These are phyloP conservation scores for Melanotaenia maccullochi DNA, from an alignment of 2,797 vertebrate species.

Conservation along the genomic window DNA sequence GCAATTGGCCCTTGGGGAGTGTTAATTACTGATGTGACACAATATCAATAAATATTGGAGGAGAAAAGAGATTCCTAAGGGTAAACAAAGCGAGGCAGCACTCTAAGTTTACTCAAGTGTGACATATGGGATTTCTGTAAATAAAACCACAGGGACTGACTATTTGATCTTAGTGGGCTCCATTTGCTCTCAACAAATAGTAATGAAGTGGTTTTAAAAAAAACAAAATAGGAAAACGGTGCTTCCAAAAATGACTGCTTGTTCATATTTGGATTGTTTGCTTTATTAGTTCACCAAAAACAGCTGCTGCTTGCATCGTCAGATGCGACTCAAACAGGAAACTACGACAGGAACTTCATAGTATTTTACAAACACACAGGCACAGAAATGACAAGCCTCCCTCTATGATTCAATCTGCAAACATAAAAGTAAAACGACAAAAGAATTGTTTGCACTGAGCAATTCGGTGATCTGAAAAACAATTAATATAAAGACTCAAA, in stretches of 20 bases:
- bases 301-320: conserved; percentile 51
- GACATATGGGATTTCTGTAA: conserved; percentile 33
- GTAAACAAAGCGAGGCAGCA: conserved; percentile 43
- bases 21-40: conserved; percentile 66
- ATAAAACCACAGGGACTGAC: conserved; percentile 18
- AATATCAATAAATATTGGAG: conserved; percentile 68
- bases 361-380: conserved; percentile 66
- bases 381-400: conserved; percentile 58
- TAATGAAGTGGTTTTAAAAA: background rate
- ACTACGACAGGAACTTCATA: conserved; percentile 70
- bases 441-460: conserved; percentile 14
- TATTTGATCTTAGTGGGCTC: background rate
- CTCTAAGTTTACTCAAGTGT: conserved; percentile 29
- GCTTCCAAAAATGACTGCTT: conserved; percentile 19
- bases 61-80: conserved; percentile 52
- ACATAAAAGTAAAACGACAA: conserved; percentile 9
- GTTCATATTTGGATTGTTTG: conserved; percentile 55
- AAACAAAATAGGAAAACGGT: background rate
- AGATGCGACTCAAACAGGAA: conserved; percentile 54
- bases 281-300: conserved; percentile 74
- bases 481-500: background rate
- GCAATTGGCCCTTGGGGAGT: conserved; percentile 51
- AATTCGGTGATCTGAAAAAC: conserved; percentile 11
- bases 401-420: conserved; percentile 22
- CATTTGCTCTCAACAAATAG: background rate